Percentiles rank a stretch among this genome's conserved stretches.
Conservation (phyloP, 2,888 invertebrate genomes). For the Drosophila kanekoi region DNA sequence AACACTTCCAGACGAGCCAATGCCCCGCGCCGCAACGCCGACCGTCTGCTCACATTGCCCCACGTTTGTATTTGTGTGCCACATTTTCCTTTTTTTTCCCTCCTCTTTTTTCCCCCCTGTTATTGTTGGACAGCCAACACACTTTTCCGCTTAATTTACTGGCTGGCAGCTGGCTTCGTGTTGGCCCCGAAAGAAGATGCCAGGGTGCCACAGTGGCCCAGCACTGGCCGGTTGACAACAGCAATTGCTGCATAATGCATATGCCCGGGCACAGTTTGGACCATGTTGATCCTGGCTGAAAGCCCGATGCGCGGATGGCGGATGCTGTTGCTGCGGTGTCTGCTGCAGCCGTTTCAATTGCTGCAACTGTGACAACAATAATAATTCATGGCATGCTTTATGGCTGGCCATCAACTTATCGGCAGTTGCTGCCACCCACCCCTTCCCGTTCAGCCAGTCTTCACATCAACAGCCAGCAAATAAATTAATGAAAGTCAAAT, state of each 20-base stretch:
- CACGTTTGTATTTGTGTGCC: constrained; percentile 29
- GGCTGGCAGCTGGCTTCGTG: constrained; percentile 64
- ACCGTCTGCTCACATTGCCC: constrained; percentile 5
- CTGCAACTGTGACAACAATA: constrained; percentile 38
- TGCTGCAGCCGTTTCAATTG: constrained; percentile 36
- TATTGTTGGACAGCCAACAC: constrained; percentile 63
- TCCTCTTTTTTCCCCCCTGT: constrained; percentile 11
- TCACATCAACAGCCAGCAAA: constrained; percentile 34
- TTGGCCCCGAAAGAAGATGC: constrained; percentile 38
- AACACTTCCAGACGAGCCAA: constrained; percentile 42
- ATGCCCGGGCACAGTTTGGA: constrained; percentile 18
- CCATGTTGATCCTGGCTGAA: constrained; percentile 25
- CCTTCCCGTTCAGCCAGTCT: neutral
- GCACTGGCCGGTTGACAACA: constrained; percentile 66
- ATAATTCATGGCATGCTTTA: constrained; percentile 75
- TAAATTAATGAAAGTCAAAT: constrained; percentile 76
- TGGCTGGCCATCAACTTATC: constrained; percentile 73
- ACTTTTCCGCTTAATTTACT: constrained; percentile 83
- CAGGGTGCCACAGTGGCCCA: constrained; percentile 12
- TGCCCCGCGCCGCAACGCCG: neutral
- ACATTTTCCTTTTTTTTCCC: constrained; percentile 14
- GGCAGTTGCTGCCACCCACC: constrained; percentile 35
- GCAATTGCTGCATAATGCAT: constrained; percentile 79
- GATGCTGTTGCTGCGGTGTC: constrained; percentile 20
- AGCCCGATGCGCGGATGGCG: constrained; percentile 20